A percentile compares a stretch with the other conserved stretches of the same genome.
Conservation (phyloP, 2,113 vertebrate species). For the Macrotus californicus region DNA sequence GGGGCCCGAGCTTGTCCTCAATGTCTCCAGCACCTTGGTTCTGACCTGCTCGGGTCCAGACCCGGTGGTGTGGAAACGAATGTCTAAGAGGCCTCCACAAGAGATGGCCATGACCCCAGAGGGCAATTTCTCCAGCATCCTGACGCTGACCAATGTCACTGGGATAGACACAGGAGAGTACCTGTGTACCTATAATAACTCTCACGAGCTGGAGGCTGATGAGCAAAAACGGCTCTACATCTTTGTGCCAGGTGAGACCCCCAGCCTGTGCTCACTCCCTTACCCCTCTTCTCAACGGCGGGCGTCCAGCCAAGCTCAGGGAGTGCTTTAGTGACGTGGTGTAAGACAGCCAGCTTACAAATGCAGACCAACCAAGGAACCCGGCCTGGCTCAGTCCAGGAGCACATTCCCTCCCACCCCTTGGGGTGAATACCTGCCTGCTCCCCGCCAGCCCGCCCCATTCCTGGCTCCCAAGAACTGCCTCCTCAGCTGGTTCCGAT, state of each 20-base stretch:
- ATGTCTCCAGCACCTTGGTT: slow-evolving; percentile 79
- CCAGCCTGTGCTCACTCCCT: background rate
- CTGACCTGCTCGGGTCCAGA: slow-evolving; percentile 83
- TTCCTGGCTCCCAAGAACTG: background rate
- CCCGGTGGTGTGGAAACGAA: slow-evolving; percentile 80
- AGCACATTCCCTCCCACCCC: background rate
- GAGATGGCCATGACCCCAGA: background rate
- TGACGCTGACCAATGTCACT: slow-evolving; percentile 83
- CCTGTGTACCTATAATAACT: slow-evolving; percentile 77
- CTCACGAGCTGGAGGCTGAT: background rate
- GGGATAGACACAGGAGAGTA: slow-evolving; percentile 90
- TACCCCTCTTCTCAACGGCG: too few relatives aligned
- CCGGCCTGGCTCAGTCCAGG: background rate
- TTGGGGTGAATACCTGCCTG: background rate
- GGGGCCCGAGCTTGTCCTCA: slow-evolving; percentile 80
- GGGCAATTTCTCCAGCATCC: slow-evolving; percentile 74
- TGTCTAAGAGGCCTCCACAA: slow-evolving; percentile 58
- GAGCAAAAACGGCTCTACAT: slow-evolving; percentile 82
- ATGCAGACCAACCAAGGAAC: background rate
- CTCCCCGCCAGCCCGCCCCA: background rate
- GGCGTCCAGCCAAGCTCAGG: background rate
- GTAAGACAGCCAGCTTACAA: background rate
- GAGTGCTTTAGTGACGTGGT: background rate
- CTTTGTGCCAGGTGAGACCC: slow-evolving; percentile 89
- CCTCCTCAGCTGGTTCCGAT: background rate